Percentiles rank a stretch among this genome's conserved stretches.
phyloP scores from a whole-genome alignment of 2,113 vertebrate genomes.

The Trematocara unimaculatum region DNA sequence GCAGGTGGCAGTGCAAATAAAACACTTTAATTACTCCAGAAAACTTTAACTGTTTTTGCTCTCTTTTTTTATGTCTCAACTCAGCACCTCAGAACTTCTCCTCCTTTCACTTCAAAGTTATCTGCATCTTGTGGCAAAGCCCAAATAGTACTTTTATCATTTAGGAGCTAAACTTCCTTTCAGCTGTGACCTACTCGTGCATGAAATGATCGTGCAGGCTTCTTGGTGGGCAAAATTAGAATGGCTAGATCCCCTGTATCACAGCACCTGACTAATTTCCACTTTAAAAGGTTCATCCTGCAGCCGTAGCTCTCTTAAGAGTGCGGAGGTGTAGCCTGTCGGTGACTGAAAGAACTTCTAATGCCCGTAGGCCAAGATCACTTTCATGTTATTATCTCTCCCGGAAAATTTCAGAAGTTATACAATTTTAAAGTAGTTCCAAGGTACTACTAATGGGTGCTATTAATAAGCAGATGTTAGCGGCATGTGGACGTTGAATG shows the following conservation, averaged over 20 bases:
- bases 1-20: background rate
- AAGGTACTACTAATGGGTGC: background rate
- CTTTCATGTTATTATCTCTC: conserved; percentile 51
- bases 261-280: conserved; percentile 12
- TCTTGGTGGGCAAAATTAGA: conserved; percentile 4
- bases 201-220: conserved; percentile 14
- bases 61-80: background rate
- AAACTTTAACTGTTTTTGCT: background rate
- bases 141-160: conserved; percentile 6
- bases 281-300: background rate
- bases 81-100: background rate
- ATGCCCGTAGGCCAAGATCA: background rate
- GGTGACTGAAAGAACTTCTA: conserved; percentile 31
- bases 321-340: conserved; percentile 2
- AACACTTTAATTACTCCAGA: background rate
- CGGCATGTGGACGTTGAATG: background rate
- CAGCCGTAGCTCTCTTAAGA: background rate
- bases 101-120: background rate
- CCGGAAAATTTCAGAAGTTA: conserved; percentile 9
- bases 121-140: background rate
- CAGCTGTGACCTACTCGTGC: background rate
- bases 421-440: background rate
- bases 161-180: conserved; percentile 7
- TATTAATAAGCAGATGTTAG: background rate
- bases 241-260: background rate